Conservation (phyloP, 1,140 invertebrate genomes). For the Nebria ingens region DNA sequence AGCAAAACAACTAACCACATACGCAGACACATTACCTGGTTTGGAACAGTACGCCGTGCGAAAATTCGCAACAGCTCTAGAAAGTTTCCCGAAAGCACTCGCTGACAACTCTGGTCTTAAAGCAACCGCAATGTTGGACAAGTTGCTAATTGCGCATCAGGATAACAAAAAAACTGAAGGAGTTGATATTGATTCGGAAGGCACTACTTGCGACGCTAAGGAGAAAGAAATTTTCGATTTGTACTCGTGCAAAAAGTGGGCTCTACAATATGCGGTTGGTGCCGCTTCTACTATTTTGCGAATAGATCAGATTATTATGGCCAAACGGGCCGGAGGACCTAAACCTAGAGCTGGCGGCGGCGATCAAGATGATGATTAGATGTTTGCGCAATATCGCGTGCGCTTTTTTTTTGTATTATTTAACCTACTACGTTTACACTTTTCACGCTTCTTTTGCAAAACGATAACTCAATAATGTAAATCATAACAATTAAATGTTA, state of each 20-base stretch:
- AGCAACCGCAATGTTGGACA: slow-evolving; percentile 79
- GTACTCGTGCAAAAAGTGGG: slow-evolving; percentile 85
- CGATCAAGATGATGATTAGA: slow-evolving; percentile 54
- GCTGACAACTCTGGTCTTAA: slow-evolving; percentile 91
- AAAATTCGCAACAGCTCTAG: slow-evolving; percentile 87
- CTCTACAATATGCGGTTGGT: slow-evolving; percentile 86
- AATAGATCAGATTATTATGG: slow-evolving; percentile 99
- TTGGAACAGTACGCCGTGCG: slow-evolving; percentile 95
- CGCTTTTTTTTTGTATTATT: background rate
- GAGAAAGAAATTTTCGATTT: slow-evolving; percentile 74
- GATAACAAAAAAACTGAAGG: slow-evolving; percentile 76
- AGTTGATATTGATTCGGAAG: slow-evolving; percentile 76
- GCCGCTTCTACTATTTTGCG: slow-evolving; percentile 89
- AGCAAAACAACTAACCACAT: slow-evolving; percentile 71
- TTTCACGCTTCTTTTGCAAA: background rate
- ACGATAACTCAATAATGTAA: no score
- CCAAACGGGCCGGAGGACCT: slow-evolving; percentile 91
- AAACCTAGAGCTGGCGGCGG: slow-evolving; percentile 60
- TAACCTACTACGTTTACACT: background rate
- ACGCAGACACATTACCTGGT: slow-evolving; percentile 84
- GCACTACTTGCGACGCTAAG: slow-evolving; percentile 59
- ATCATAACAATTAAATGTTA: no score
- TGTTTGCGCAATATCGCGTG: slow-evolving; percentile 29
- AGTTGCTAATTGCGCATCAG: slow-evolving; percentile 83
- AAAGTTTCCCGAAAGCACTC: slow-evolving; percentile 82